These are phyloP conservation scores for Kradibia gibbosae DNA, from an alignment of 1,140 invertebrate species.

Conservation along the genomic window DNA sequence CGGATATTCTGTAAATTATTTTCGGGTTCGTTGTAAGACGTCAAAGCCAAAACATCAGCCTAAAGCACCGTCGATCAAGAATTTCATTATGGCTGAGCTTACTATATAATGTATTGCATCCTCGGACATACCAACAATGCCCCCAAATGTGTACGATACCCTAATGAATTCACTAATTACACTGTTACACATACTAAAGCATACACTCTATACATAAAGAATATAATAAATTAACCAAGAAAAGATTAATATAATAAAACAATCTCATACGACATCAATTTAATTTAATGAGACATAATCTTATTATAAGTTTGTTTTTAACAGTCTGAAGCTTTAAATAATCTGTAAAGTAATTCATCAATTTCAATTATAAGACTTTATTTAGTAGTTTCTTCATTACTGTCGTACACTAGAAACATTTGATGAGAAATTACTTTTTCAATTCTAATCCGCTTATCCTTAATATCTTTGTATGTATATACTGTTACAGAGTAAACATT, in stretches of 20 bases:
- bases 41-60: constrained; percentile 39
- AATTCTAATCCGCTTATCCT: too few relatives aligned
- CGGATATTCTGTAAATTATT: constrained; percentile 29
- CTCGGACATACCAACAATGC: constrained; percentile 21
- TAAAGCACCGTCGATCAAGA: constrained; percentile 31
- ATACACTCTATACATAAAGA: too few relatives aligned
- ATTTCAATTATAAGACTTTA: neutral
- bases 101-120: neutral
- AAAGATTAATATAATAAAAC: neutral
- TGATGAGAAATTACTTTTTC: neutral
- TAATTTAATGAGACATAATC: neutral
- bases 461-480: too few relatives aligned
- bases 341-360: neutral
- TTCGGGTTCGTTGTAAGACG: constrained; percentile 33
- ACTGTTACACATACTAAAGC: constrained; percentile 2
- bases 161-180: constrained; percentile 25
- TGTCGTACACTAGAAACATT: neutral
- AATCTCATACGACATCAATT: neutral
- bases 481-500: too few relatives aligned
- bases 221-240: constrained; percentile 16
- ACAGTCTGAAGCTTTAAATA: neutral
- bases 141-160: neutral
- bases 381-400: neutral
- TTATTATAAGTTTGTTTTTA: neutral
- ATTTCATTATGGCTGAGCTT: constrained; percentile 42